Percentiles rank a stretch among this genome's conserved stretches.
phyloP scores from a whole-genome alignment of 2,888 invertebrate species.

The Cheilosia vulpina region DNA sequence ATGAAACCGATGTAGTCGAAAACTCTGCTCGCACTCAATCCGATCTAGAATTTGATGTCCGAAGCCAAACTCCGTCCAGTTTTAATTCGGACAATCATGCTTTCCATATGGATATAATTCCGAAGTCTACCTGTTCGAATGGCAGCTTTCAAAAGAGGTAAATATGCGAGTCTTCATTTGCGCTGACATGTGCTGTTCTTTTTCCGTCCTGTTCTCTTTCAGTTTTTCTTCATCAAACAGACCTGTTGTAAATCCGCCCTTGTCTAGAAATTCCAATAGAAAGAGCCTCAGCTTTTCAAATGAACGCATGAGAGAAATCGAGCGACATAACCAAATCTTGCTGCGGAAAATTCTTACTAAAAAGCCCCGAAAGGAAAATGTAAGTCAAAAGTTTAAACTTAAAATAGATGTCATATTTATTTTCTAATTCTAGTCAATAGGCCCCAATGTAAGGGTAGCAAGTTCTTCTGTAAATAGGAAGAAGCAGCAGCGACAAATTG shows the following conservation, averaged over 20 bases:
- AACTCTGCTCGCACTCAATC: neutral
- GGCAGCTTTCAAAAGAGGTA: constrained; percentile 75
- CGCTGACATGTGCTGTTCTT: too few species aligned
- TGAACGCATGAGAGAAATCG: constrained; percentile 86
- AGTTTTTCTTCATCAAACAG: too few species aligned
- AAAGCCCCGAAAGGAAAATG: constrained; percentile 77
- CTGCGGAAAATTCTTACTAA: constrained; percentile 85
- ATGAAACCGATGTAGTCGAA: neutral
- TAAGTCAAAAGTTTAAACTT: neutral
- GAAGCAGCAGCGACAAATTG: constrained; percentile 85
- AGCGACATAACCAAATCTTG: constrained; percentile 86
- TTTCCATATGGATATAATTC: constrained; percentile 78
- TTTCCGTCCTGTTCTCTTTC: too few species aligned
- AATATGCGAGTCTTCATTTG: neutral
- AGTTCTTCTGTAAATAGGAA: constrained; percentile 85
- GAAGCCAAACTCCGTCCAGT: constrained; percentile 78
- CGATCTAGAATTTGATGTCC: constrained; percentile 75
- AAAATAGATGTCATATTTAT: neutral
- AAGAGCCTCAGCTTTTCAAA: constrained; percentile 84
- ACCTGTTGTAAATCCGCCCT: too few species aligned
- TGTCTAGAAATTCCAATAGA: constrained; percentile 42
- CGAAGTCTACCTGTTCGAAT: constrained; percentile 44
- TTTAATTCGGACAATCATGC: constrained; percentile 78
- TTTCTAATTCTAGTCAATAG: constrained; percentile 1
- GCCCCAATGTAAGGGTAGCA: constrained; percentile 8